A percentile compares a stretch with the other conserved stretches of the same genome.
These are phyloP conservation scores for Eupelmus urozonus DNA, from an alignment of 2,888 invertebrate genomes.

Conservation along the genomic window DNA sequence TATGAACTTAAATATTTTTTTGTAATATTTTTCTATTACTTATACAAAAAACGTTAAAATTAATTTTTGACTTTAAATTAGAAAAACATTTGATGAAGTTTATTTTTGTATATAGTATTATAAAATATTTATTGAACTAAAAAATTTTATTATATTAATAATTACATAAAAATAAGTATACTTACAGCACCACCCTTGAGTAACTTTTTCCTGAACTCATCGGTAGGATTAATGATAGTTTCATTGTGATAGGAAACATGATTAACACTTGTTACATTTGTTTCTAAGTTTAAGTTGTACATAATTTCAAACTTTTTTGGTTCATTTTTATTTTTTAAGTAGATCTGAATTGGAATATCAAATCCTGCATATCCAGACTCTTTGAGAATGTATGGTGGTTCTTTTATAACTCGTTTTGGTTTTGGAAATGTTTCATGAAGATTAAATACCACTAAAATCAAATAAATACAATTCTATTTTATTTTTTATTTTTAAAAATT, in stretches of 20 bases:
- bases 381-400: conserved; percentile 92
- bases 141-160: too few species aligned
- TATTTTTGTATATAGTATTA: too few species aligned
- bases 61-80: too few species aligned
- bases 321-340: conserved; percentile 92
- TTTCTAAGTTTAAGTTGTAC: conserved; percentile 92
- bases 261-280: conserved; percentile 85
- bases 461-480: not conserved
- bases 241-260: conserved; percentile 88
- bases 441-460: conserved; percentile 85
- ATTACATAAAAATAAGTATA: conserved; percentile 60
- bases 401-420: conserved; percentile 93
- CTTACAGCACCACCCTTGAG: conserved; percentile 91
- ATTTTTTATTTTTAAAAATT: not conserved
- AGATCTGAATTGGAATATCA: conserved; percentile 91
- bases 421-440: conserved; percentile 95
- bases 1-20: too few species aligned
- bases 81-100: too few species aligned
- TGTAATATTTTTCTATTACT: too few species aligned
- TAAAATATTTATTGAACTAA: too few species aligned
- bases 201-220: conserved; percentile 92
- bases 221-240: conserved; percentile 90
- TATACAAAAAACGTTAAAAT: too few species aligned
- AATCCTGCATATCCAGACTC: conserved; percentile 99
- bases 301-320: conserved; percentile 87